A percentile compares a stretch with the other conserved stretches of the same genome.
These are phyloP conservation scores for Eclectus roratus DNA, from an alignment of 2,113 vertebrate species.

Conservation along the genomic window DNA sequence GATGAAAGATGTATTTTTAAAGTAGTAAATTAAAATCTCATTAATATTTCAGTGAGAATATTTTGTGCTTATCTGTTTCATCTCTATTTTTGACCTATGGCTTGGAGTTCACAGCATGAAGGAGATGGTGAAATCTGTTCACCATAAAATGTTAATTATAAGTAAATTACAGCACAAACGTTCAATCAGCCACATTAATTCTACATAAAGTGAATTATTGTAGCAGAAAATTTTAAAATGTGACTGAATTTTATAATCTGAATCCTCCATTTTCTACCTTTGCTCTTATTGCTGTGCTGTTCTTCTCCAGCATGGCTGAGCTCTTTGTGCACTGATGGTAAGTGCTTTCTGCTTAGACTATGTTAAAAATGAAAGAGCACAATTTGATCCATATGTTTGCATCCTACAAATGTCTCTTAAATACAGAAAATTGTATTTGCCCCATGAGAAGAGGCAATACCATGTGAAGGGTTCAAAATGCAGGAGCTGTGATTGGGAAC, in stretches of 20 bases:
- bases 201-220: slow-evolving; percentile 87
- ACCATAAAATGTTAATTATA: slow-evolving; percentile 88
- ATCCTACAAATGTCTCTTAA: not conserved
- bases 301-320: slow-evolving; percentile 28
- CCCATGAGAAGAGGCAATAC: not conserved
- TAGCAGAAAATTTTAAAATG: slow-evolving; percentile 88
- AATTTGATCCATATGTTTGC: not conserved
- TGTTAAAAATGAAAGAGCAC: slow-evolving; percentile 22
- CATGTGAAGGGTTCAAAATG: not conserved
- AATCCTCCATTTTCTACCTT: slow-evolving; percentile 59
- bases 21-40: slow-evolving; percentile 85
- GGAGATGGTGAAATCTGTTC: slow-evolving; percentile 81
- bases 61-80: slow-evolving; percentile 84
- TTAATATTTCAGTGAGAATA: slow-evolving; percentile 83
- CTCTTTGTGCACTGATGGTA: not conserved
- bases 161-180: slow-evolving; percentile 86
- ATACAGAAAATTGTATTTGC: not conserved
- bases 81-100: slow-evolving; percentile 85
- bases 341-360: not conserved
- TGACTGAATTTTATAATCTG: slow-evolving; percentile 84
- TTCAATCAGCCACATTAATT: slow-evolving; percentile 87
- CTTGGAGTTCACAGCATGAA: slow-evolving; percentile 85
- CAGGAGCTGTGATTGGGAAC: not conserved
- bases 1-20: slow-evolving; percentile 83
- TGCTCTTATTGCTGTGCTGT: slow-evolving; percentile 28